Evolutionary conservation across 2,888 invertebrate genomes (phyloP), one percentile per base, ranked within the genome.

Genomic region (Lamellibrachia satsuma): DNA sequence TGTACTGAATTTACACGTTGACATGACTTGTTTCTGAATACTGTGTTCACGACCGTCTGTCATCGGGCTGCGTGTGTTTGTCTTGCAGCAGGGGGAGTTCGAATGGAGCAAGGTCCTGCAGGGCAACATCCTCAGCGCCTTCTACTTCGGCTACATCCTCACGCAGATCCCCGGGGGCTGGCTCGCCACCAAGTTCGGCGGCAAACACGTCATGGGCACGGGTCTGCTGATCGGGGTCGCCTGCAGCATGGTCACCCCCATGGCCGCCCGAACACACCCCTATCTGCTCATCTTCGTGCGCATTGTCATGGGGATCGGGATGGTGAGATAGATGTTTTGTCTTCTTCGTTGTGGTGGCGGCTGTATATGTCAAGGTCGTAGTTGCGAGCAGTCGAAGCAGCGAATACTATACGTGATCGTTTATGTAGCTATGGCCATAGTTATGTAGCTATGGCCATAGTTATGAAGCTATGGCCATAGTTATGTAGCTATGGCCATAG

Each of bases 151-250:
- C 52, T 94, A 94, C 92, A 93, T 94, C 52, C 75, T 93, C 22
- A 94, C 94, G 22, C 94, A 94, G 92, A 90, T 94, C 39, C 93
- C 94, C 22, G 93, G 93, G 2, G 93, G 93, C 9, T 93, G 93
- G 94, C 91, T 93, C 92, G 93, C 93, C 22, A 91, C 90, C 15
- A 75, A 93, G 90, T 92, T 93, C 52, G 94, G 94, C 39, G 92
- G 93, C 51, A 94, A 94, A 55, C 93, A 93, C 51, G 93, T 94
- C 39, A 91, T 93, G 51, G 93, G 93, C 90, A 90, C 52, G n/a
- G 94, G 93, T 6, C n/a, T 94, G 90, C 75, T 93, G 9, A 52
- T 93, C 52, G 55, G 93, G 7, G 55, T 93, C 60, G 60, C 92
- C 15, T 93, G 93, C 91, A 93, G 93, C 52, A 55, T 94, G 57